Percentiles rank a stretch among this genome's conserved stretches.
phyloP scores from a whole-genome alignment of 2,888 invertebrate genomes.

The Malachius bipustulatus region DNA sequence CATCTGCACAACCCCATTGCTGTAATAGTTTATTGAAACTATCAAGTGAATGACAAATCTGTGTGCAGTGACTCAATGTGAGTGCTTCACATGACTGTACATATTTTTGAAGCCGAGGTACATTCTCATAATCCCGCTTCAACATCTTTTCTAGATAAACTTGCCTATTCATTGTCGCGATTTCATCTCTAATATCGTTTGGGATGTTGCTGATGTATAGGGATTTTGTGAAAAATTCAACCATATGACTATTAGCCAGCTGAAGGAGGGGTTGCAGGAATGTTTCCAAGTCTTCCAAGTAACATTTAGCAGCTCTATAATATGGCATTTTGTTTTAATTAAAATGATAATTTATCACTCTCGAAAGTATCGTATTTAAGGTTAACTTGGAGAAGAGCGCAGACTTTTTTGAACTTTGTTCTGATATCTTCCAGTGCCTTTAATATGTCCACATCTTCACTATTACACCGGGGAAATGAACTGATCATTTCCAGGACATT shows the following conservation, averaged over 20 bases:
- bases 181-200: conserved; percentile 38
- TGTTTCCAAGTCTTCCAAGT: background rate
- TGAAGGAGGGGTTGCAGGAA: conserved; percentile 49
- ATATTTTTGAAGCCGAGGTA: conserved; percentile 25
- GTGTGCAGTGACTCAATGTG: conserved; percentile 25
- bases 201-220: conserved; percentile 54
- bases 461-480: conserved; percentile 53
- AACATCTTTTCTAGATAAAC: conserved; percentile 43
- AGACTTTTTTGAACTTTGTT: conserved; percentile 55
- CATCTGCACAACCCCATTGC: conserved; percentile 30
- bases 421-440: conserved; percentile 50
- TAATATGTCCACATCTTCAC: conserved; percentile 53
- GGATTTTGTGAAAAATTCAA: conserved; percentile 51
- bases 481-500: conserved; percentile 49
- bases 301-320: background rate
- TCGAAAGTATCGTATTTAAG: too few species aligned
- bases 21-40: conserved; percentile 35
- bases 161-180: conserved; percentile 37
- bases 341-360: conserved; percentile 45
- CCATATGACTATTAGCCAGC: conserved; percentile 68
- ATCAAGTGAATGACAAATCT: conserved; percentile 38
- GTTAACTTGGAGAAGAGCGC: conserved; percentile 54
- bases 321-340: background rate
- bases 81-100: conserved; percentile 25
- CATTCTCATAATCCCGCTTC: conserved; percentile 22